Evolutionary conservation across 2,113 vertebrate genomes (phyloP).

Genomic region (Gymnarchus niloticus): DNA sequence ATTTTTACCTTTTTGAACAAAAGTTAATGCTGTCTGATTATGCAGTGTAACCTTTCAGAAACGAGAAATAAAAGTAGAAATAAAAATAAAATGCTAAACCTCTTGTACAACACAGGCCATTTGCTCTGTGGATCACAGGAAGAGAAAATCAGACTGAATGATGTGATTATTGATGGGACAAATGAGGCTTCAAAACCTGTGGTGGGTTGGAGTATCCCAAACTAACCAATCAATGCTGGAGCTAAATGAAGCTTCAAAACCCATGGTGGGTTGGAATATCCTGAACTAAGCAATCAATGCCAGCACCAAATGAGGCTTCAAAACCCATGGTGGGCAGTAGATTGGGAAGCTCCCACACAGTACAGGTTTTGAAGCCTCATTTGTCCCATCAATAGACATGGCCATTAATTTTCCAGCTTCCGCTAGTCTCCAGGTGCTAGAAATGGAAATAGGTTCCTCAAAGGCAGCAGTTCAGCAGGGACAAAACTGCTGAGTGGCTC

Average conservation of each 20-base stretch:
- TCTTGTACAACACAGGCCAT: not conserved
- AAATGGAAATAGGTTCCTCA: conserved; percentile 24
- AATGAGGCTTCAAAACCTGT: too few relatives aligned
- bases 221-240: too few relatives aligned
- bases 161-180: too few relatives aligned
- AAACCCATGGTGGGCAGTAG: too few relatives aligned
- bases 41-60: not conserved
- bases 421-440: conserved; percentile 22
- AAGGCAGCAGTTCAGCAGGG: conserved; percentile 9
- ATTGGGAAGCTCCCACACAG: too few relatives aligned
- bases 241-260: too few relatives aligned
- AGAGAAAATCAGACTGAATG: not conserved
- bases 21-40: not conserved
- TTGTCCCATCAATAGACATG: not conserved
- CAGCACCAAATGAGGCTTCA: too few relatives aligned
- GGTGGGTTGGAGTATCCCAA: too few relatives aligned
- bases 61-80: not conserved
- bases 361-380: too few relatives aligned
- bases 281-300: too few relatives aligned
- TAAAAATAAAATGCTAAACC: not conserved
- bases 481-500: conserved; percentile 18
- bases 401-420: conserved; percentile 17
- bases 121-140: not conserved
- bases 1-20: not conserved
- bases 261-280: too few relatives aligned